Percentiles rank a stretch among this genome's conserved stretches.
phyloP scores from a whole-genome alignment of 2,888 invertebrate species.

The Mechanitis mazaeus region DNA sequence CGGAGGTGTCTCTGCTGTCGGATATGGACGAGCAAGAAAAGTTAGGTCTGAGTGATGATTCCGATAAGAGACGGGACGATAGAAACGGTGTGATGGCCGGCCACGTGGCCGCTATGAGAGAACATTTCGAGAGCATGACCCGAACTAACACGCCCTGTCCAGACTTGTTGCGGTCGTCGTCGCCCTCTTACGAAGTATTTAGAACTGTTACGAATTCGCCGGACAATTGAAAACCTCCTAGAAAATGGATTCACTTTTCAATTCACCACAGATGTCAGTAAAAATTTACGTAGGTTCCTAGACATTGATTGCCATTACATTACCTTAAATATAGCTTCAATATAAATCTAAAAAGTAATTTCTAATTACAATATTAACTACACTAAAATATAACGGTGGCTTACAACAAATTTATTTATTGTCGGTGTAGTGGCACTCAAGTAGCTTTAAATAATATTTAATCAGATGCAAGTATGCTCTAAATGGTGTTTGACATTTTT shows the following conservation, averaged over 20 bases:
- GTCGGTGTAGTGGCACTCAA: constrained; percentile 3
- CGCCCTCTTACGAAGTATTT: constrained; percentile 53
- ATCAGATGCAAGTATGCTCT: constrained; percentile 4
- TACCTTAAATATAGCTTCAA: constrained; percentile 1
- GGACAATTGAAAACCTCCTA: constrained; percentile 40
- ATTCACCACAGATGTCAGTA: constrained; percentile 6
- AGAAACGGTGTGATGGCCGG: constrained; percentile 59
- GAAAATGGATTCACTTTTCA: constrained; percentile 3
- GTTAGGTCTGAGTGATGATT: constrained; percentile 30
- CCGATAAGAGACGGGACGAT: constrained; percentile 43
- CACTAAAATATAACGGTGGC: constrained; percentile 1
- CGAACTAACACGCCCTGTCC: constrained; percentile 64
- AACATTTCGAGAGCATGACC: constrained; percentile 71
- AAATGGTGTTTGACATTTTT: constrained; percentile 13
- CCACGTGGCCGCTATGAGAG: constrained; percentile 73
- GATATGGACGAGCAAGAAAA: constrained; percentile 49
- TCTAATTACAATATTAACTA: constrained; percentile 1
- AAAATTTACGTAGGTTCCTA: constrained; percentile 24
- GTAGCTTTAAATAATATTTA: constrained; percentile 2
- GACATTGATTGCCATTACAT: constrained; percentile 9
- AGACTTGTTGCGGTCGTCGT: constrained; percentile 47
- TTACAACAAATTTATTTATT: background rate
- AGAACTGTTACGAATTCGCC: constrained; percentile 59
- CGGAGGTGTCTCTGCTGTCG: constrained; percentile 55
- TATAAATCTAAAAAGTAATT: background rate